A percentile compares a stretch with the other conserved stretches of the same genome.
These are phyloP conservation scores for Samia ricini DNA, from an alignment of 1,140 invertebrate genomes.

Conservation along the genomic window DNA sequence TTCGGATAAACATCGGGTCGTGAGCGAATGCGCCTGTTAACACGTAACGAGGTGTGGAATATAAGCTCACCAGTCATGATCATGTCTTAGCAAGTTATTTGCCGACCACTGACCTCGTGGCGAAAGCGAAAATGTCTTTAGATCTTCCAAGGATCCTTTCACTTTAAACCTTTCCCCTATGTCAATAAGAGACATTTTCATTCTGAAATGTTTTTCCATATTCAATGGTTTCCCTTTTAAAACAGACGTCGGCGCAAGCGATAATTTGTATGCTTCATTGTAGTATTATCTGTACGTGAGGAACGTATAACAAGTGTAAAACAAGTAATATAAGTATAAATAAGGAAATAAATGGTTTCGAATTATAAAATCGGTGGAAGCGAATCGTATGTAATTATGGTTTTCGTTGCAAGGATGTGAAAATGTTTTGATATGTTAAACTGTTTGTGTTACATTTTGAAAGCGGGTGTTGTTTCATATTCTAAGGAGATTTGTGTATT, in stretches of 20 bases:
- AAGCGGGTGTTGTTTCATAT: background rate
- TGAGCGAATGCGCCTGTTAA: conserved; percentile 75
- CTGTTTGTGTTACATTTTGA: conserved; percentile 10
- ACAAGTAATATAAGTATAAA: conserved; percentile 55
- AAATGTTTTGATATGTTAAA: conserved; percentile 17
- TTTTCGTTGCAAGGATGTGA: conserved; percentile 15
- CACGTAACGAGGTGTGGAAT: conserved; percentile 75
- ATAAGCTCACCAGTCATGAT: conserved; percentile 74
- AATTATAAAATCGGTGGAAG: conserved; percentile 39
- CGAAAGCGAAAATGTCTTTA: conserved; percentile 40
- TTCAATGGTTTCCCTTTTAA: conserved; percentile 43
- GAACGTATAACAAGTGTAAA: conserved; percentile 60
- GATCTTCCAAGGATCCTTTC: conserved; percentile 8
- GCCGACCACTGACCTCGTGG: conserved; percentile 64
- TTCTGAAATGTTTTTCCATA: conserved; percentile 14
- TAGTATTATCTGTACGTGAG: conserved; percentile 72
- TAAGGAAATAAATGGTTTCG: conserved; percentile 59
- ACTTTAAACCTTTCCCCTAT: conserved; percentile 17
- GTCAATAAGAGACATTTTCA: conserved; percentile 27
- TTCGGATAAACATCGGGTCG: conserved; percentile 72
- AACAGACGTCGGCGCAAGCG: conserved; percentile 60
- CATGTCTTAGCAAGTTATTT: conserved; percentile 73
- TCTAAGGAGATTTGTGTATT: background rate
- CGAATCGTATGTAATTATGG: conserved; percentile 36
- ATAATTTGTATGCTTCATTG: conserved; percentile 74